Evolutionary conservation across 2,113 vertebrate species (phyloP).

Genomic region (Callocephalon fimbriatum): DNA sequence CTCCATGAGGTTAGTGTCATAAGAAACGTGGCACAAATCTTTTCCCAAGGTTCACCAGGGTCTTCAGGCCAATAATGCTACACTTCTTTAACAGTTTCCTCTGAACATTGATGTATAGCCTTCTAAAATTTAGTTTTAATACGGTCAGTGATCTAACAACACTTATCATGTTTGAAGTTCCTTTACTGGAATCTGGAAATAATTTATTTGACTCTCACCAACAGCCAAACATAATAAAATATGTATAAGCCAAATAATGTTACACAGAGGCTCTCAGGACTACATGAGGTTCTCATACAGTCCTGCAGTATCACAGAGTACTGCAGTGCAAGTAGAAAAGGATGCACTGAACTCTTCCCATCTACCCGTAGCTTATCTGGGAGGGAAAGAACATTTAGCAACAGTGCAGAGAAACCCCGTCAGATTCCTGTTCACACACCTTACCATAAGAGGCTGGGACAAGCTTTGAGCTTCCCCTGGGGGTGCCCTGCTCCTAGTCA

Average conservation of each 20-base stretch:
- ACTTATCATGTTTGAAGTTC: slow-evolving; percentile 58
- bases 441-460: neutral
- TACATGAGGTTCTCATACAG: neutral
- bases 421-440: neutral
- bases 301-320: neutral
- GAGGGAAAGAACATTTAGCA: neutral
- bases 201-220: slow-evolving; percentile 71
- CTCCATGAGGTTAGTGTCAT: slow-evolving; percentile 67
- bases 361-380: neutral
- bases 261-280: slow-evolving; percentile 24
- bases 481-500: neutral
- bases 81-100: slow-evolving; percentile 8
- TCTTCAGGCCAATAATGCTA: slow-evolving; percentile 64
- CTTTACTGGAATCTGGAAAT: slow-evolving; percentile 75
- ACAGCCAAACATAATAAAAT: slow-evolving; percentile 74
- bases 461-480: neutral
- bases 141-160: slow-evolving; percentile 54
- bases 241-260: slow-evolving; percentile 53
- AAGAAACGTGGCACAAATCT: slow-evolving; percentile 75
- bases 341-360: neutral
- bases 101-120: slow-evolving; percentile 46
- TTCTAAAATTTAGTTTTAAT: slow-evolving; percentile 67
- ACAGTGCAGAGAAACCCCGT: neutral
- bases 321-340: neutral
- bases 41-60: slow-evolving; percentile 68